A percentile compares a stretch with the other conserved stretches of the same genome.
Conservation (phyloP, 2,797 vertebrate species). For the Tauraco hartlaubi region DNA sequence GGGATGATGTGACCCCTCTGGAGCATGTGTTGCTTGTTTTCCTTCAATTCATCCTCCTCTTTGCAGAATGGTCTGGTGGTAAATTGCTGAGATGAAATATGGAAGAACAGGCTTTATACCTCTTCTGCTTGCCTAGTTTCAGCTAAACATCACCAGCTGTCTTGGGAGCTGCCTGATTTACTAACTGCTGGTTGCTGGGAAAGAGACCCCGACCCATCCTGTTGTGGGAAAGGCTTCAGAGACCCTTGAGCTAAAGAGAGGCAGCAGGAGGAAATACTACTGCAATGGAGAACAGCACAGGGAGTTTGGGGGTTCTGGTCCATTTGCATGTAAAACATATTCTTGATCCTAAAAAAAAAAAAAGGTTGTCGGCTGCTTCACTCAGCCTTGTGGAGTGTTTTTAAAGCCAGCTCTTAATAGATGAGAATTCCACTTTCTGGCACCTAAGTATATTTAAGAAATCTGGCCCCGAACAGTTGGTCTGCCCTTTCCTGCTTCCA, state of each 20-base stretch:
- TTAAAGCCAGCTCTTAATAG: neutral
- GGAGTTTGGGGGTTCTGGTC: neutral
- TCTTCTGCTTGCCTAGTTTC: neutral
- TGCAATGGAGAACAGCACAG: fast-evolving
- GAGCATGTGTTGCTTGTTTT: neutral
- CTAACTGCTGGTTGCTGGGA: neutral
- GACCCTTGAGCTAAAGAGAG: neutral
- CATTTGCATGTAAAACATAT: fast-evolving
- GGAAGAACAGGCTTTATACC: neutral
- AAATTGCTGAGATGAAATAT: neutral
- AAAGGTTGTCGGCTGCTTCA: neutral
- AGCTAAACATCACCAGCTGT: fast-evolving
- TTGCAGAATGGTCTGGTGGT: neutral
- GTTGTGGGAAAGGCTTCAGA: neutral
- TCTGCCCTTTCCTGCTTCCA: neutral
- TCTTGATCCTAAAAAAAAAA: neutral
- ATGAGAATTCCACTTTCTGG: neutral
- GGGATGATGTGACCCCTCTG: fast-evolving
- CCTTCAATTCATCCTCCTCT: fast-evolving
- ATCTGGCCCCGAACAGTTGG: fast-evolving
- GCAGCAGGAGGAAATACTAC: neutral
- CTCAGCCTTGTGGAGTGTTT: neutral
- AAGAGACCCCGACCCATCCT: fast-evolving
- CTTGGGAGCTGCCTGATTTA: neutral
- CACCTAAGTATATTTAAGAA: fast-evolving